These are phyloP conservation scores for Tanypteryx hageni DNA, from an alignment of 2,888 invertebrate species.

Conservation along the genomic window DNA sequence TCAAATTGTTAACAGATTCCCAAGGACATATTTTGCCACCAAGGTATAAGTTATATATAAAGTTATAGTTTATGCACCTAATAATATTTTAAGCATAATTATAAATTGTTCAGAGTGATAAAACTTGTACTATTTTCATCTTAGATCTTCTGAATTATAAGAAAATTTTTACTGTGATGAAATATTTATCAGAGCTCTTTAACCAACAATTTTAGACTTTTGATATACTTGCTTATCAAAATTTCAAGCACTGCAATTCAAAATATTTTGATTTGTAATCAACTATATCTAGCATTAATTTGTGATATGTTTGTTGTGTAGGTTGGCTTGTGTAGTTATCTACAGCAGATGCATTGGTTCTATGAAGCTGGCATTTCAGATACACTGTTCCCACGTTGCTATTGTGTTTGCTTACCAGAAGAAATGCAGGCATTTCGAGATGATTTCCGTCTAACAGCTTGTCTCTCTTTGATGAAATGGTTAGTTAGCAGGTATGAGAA, in stretches of 20 bases:
- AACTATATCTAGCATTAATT: no score
- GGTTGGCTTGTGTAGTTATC: slow-evolving; percentile 84
- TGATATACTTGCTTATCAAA: no score
- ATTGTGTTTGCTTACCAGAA: slow-evolving; percentile 88
- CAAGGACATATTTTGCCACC: slow-evolving; percentile 92
- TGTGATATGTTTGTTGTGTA: slow-evolving; percentile 68
- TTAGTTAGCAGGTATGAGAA: slow-evolving; percentile 79
- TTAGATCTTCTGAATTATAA: no score
- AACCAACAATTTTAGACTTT: no score
- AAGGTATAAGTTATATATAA: slow-evolving; percentile 81
- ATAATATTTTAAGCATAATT: no score
- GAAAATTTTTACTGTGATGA: no score
- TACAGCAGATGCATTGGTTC: slow-evolving; percentile 91
- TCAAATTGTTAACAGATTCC: slow-evolving; percentile 88
- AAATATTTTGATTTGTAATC: no score
- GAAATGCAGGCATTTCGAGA: slow-evolving; percentile 90
- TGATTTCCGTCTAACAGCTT: slow-evolving; percentile 93
- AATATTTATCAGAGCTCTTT: no score
- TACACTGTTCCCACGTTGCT: slow-evolving; percentile 91
- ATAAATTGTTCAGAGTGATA: no score
- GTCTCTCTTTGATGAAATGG: slow-evolving; percentile 89
- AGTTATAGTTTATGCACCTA: no score
- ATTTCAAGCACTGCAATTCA: no score
- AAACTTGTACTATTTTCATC: no score
- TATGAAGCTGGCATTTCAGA: slow-evolving; percentile 88